These are phyloP conservation scores for Byasa hedistus DNA, from an alignment of 2,888 invertebrate species.

Conservation along the genomic window DNA sequence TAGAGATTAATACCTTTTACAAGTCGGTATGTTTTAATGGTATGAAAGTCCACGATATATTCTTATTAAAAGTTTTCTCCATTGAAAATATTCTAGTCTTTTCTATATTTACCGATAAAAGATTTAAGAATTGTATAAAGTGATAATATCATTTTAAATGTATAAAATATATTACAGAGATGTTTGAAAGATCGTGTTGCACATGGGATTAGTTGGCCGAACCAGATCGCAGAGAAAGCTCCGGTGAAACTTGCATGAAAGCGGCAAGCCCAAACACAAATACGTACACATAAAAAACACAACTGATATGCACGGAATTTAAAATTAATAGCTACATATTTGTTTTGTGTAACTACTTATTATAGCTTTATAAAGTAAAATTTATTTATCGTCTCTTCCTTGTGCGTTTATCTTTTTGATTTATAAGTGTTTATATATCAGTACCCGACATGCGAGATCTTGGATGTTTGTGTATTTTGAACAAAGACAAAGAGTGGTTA, in stretches of 20 bases:
- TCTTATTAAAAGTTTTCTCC: background rate
- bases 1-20: too few relatives aligned
- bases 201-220: constrained; percentile 34
- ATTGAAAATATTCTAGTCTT: background rate
- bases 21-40: too few relatives aligned
- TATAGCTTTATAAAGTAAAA: background rate
- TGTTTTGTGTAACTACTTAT: background rate
- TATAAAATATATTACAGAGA: background rate
- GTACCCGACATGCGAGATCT: too few relatives aligned
- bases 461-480: too few relatives aligned
- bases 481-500: too few relatives aligned
- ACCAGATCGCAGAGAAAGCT: constrained; percentile 64
- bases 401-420: too few relatives aligned
- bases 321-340: too few relatives aligned
- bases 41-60: too few relatives aligned
- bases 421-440: too few relatives aligned
- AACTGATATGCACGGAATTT: background rate
- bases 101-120: background rate
- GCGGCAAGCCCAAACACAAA: constrained; percentile 22
- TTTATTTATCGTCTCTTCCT: background rate
- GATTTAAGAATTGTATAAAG: background rate
- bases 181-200: constrained; percentile 29
- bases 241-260: constrained; percentile 50
- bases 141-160: background rate
- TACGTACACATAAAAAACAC: constrained; percentile 12